Conservation (phyloP, 2,888 invertebrate genomes). For the Diarsia brunnea region DNA sequence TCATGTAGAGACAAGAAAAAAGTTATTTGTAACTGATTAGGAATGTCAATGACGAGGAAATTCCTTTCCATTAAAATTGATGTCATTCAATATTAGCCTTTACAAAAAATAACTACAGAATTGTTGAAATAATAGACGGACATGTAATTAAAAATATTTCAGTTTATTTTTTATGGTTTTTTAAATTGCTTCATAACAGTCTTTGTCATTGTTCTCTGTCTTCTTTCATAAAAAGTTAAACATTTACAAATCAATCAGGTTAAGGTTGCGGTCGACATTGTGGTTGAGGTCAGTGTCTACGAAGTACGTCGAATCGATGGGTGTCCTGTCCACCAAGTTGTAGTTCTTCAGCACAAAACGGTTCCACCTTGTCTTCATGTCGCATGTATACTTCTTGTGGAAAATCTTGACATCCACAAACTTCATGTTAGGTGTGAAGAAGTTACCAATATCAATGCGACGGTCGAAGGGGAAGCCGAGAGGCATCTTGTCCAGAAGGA, state of each 20-base stretch:
- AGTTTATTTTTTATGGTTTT: slow-evolving; percentile 40
- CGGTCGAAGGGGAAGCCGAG: slow-evolving; percentile 95
- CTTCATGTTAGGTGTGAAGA: slow-evolving; percentile 93
- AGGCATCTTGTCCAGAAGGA: slow-evolving; percentile 91
- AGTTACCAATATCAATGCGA: slow-evolving; percentile 90
- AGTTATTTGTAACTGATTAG: neutral
- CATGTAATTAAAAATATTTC: slow-evolving; percentile 38
- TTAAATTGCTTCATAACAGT: slow-evolving; percentile 34
- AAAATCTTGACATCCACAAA: slow-evolving; percentile 92
- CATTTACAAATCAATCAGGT: slow-evolving; percentile 53
- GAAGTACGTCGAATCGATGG: slow-evolving; percentile 75
- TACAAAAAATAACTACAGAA: neutral
- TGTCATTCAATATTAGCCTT: neutral
- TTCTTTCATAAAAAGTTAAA: slow-evolving; percentile 8
- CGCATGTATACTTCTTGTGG: slow-evolving; percentile 89
- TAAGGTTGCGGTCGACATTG: slow-evolving; percentile 57
- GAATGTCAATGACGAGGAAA: neutral
- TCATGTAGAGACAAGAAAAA: neutral
- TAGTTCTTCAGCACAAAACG: slow-evolving; percentile 83
- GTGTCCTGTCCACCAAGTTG: slow-evolving; percentile 76
- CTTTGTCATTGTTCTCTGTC: slow-evolving; percentile 11
- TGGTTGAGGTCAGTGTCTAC: slow-evolving; percentile 77
- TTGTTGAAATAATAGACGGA: slow-evolving; percentile 24
- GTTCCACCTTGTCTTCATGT: slow-evolving; percentile 86
- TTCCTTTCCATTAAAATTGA: neutral